phyloP scores from a whole-genome alignment of 1,140 invertebrate genomes.

The Brachionus asplanchnoidis region DNA sequence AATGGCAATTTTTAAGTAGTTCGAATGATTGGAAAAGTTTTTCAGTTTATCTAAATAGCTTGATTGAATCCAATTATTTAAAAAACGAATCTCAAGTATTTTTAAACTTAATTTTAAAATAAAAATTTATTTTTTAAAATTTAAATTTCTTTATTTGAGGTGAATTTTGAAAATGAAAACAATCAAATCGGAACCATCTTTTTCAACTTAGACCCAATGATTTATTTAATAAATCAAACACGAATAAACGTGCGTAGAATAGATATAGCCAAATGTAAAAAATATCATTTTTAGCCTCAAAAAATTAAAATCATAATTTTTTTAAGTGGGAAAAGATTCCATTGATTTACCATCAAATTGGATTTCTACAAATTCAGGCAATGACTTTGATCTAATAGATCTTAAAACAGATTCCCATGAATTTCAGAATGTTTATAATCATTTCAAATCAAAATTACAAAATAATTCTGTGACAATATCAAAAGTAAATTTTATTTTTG shows the following conservation, averaged over 20 bases:
- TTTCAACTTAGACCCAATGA: neutral
- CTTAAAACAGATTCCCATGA: neutral
- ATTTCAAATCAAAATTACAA: neutral
- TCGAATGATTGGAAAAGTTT: neutral
- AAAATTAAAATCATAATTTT: too few species aligned
- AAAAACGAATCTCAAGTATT: neutral
- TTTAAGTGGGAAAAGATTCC: neutral
- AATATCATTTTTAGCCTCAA: too few species aligned
- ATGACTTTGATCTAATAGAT: neutral
- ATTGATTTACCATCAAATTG: neutral
- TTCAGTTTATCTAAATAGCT: conserved; percentile 12
- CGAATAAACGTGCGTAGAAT: neutral
- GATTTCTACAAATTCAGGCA: neutral
- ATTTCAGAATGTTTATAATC: neutral
- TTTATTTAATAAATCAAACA: neutral
- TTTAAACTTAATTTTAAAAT: neutral
- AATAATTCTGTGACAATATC: neutral
- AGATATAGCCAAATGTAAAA: neutral
- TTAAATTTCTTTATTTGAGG: neutral
- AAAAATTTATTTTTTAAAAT: neutral
- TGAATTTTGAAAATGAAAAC: neutral
- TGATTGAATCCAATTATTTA: neutral
- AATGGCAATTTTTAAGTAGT: conserved; percentile 6
- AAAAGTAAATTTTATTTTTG: neutral
- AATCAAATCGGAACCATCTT: neutral